Evolutionary conservation across 2,888 invertebrate genomes (phyloP).

Genomic region (Ennomos erosarius): DNA sequence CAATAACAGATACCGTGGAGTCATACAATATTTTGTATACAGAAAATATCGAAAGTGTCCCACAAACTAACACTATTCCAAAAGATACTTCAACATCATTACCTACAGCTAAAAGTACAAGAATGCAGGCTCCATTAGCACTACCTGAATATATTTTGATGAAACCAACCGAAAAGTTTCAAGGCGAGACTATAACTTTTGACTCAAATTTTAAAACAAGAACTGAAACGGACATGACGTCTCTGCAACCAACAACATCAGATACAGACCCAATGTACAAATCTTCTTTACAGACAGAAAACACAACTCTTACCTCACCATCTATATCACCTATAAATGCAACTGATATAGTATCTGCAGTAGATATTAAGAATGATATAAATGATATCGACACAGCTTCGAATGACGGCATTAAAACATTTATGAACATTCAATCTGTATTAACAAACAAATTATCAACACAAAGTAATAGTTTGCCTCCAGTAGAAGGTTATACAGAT

Average conservation of each 20-base stretch:
- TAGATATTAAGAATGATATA: too few relatives aligned
- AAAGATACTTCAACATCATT: not conserved
- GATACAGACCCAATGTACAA: not conserved
- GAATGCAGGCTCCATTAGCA: not conserved
- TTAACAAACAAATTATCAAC: too few relatives aligned
- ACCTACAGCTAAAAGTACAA: not conserved
- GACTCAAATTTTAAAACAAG: not conserved
- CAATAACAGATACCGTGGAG: not conserved
- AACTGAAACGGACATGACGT: not conserved
- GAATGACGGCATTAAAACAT: too few relatives aligned
- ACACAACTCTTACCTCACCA: too few relatives aligned
- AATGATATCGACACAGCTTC: too few relatives aligned
- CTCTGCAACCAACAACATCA: not conserved
- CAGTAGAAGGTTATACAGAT: too few relatives aligned
- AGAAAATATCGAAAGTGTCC: not conserved
- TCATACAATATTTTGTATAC: constrained; percentile 1
- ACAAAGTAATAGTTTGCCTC: too few relatives aligned
- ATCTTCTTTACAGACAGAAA: too few relatives aligned
- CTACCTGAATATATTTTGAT: not conserved
- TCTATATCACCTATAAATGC: too few relatives aligned
- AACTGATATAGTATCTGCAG: too few relatives aligned
- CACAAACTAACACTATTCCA: not conserved
- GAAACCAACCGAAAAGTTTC: not conserved
- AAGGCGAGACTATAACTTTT: not conserved
- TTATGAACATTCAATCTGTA: too few relatives aligned